Base-by-base conservation (phyloP, 2,113 vertebrate genomes). In the Oreamnos americanus region DNA sequence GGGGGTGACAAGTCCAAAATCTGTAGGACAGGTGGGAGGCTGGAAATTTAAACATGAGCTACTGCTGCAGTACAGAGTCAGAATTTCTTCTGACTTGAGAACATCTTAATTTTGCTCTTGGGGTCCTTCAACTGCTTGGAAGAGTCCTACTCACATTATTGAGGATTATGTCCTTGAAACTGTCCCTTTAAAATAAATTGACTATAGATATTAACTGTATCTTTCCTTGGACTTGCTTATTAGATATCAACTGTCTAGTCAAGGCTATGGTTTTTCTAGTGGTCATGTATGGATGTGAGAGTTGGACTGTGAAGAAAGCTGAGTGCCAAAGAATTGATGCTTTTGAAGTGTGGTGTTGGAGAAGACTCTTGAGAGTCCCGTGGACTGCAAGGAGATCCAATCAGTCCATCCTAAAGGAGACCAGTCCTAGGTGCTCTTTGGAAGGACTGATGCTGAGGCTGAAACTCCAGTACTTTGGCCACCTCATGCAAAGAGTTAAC, bases 21-120 rank as follows among this genome's bases (percentile, higher is more conserved):
- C 9, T 30, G 1, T 14, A 51, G 60, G 8, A 15, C 1, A 6
- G 2, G 16, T 58, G 28, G 33, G 6, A 67, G 33, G 8, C 13
- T 90, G 51, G 57, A 83, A 55, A 39, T 28, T 53, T 21, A 45
- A 26, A 3, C 5, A 7, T 30, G 28, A 57, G 14, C 39, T 79
- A 12, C 7, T 76, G 4, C 14, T 58, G 4, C 5, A 15, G 28
- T n/a, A 21, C 53, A 58, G 36, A n/a, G 21, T 28, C 26, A 81
- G 12, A 85, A 85, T 64, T 90, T 79, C 19, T 90, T 83, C 26
- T 89, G 81, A 33, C 4, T 78, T 16, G 57, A 45, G 39, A 19
- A 94, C 86, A 51, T 16, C 9, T 45, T 13, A 17, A 12, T 76
- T 90, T 91, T 82, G 14, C 9, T 64, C 91, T 74, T 36, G 4